Conservation (phyloP, 2,797 vertebrate genomes). For the Acropternis orthonyx region DNA sequence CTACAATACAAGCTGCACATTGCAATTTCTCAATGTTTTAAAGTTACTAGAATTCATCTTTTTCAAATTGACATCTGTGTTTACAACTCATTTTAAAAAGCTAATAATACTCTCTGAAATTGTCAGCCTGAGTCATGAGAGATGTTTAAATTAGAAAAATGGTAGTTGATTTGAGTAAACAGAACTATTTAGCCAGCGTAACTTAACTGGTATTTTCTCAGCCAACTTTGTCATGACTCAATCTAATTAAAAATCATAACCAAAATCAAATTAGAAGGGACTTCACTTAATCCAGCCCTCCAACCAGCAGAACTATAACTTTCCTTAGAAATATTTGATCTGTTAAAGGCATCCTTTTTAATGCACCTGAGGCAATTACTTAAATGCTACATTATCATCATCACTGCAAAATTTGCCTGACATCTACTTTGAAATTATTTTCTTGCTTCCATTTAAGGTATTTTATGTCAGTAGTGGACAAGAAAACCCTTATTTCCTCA, state of each 20-base stretch:
- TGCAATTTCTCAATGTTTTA: background rate
- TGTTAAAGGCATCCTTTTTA: background rate
- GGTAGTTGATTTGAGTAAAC: background rate
- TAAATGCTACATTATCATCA: background rate
- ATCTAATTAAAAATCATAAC: conserved; percentile 12
- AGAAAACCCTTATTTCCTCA: background rate
- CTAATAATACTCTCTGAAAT: background rate
- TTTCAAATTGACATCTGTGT: background rate
- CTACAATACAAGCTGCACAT: background rate
- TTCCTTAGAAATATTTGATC: background rate
- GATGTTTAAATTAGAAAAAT: conserved; percentile 21
- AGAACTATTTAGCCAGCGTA: background rate
- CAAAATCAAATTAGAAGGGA: background rate
- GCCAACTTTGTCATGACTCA: background rate
- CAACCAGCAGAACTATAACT: background rate
- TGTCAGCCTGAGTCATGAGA: background rate
- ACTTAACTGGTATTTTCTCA: background rate
- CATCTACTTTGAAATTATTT: background rate
- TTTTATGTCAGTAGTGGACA: background rate
- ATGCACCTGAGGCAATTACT: background rate
- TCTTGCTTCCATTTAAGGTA: background rate
- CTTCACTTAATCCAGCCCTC: background rate
- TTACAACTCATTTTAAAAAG: conserved; percentile 31
- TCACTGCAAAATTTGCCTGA: background rate
- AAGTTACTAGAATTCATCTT: background rate